Evolutionary conservation across 2,888 invertebrate genomes (phyloP), one percentile per base, ranked within the genome.

Genomic region (Dynastes maya): DNA sequence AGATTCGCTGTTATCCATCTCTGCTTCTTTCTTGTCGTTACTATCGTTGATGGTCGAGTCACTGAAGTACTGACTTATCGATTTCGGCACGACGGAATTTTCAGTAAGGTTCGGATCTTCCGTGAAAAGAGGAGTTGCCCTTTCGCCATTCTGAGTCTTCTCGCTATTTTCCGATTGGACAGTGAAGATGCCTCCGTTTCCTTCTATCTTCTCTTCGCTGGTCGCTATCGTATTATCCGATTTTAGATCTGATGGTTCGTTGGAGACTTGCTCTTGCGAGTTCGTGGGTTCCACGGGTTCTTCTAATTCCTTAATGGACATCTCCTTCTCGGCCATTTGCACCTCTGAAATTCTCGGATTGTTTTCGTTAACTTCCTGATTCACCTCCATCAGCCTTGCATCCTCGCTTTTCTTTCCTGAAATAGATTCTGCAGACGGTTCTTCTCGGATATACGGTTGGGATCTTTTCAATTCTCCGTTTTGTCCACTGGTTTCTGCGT

Each of bases 41-140:
- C 61, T 22, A 27, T 6, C 45, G 2, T 29, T 29, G 13, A 40
- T 27, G 6, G 40, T 22, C 2, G 72, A n/a, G 2, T 61, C 61
- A 5, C 45, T 27, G n/a, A 74, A 74, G 29, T 61, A 74, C 13
- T 74, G 61, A 61, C 72, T 74, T 16, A 74, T 40, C n/a, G 72
- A 74, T 63, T 74, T 74, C n/a, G 72, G 72, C 9, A 74, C 58
- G 11, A 11, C 13, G 2, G 58, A 5, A 5, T 40, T 9, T 2
- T 2, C 13, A 29, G 45, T 61, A 6, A 2, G 61, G 27, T 45
- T 58, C 6, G 27, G 45, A 49, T 74, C 61, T 5, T 11, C 13
- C 0, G 72, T 61, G 45, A 74, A 74, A 27, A 74, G 72, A 1
- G 61, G 61, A 0, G 72, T 74, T 9, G 22, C 71, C 22, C 40